A percentile compares a stretch with the other conserved stretches of the same genome.
These are phyloP conservation scores for Diorhabda sublineata DNA, from an alignment of 1,140 invertebrate species.

Conservation along the genomic window DNA sequence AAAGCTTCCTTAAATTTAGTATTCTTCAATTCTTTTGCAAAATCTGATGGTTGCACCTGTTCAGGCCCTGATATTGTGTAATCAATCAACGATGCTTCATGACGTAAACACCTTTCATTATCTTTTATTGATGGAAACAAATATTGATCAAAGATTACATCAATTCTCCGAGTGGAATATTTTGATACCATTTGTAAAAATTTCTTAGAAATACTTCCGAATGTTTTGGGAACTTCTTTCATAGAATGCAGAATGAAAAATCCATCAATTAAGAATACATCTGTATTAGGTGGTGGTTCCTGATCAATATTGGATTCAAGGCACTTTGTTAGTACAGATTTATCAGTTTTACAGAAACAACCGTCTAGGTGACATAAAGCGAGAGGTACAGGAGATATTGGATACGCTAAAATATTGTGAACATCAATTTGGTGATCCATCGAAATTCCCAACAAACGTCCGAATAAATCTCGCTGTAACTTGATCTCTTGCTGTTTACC, in stretches of 20 bases:
- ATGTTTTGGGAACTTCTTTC: no score
- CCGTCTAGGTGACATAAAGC: conserved; percentile 43
- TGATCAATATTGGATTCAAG: no score
- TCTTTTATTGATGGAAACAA: conserved; percentile 30
- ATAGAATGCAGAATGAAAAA: no score
- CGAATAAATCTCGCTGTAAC: not conserved
- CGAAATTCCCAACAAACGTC: conserved; percentile 25
- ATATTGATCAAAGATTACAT: conserved; percentile 6
- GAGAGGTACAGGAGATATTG: conserved; percentile 20
- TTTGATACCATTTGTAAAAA: no score
- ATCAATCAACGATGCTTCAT: conserved; percentile 3
- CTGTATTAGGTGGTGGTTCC: no score
- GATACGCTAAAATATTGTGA: conserved; percentile 22
- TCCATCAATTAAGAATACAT: no score
- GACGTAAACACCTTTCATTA: conserved; percentile 20
- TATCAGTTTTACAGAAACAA: conserved; percentile 39
- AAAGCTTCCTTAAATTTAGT: no score
- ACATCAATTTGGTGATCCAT: conserved; percentile 25
- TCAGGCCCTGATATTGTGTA: not conserved
- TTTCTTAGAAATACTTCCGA: no score
- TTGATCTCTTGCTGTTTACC: no score
- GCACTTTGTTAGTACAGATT: conserved; percentile 28
- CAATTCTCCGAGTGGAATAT: no score
- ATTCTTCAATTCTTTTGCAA: not conserved
- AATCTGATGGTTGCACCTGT: conserved; percentile 22